Percentiles rank a stretch among this genome's conserved stretches.
Conservation (phyloP, 2,113 vertebrate species). For the Sinocyclocheilus anshuiensis region DNA sequence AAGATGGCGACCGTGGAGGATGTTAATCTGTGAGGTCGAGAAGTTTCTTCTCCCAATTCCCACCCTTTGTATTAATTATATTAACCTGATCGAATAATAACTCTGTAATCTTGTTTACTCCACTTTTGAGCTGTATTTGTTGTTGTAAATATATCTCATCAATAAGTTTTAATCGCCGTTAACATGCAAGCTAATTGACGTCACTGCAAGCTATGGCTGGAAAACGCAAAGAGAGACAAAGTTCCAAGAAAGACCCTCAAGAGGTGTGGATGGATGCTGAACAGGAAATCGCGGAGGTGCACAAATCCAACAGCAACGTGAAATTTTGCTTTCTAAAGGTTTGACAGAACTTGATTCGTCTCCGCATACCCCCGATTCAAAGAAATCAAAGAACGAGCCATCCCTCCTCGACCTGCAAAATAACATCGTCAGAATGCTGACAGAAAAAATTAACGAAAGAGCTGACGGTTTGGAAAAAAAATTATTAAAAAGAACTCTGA, state of each 20-base stretch:
- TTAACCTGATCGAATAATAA: background rate
- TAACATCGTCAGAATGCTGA: background rate
- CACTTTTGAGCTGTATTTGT: background rate
- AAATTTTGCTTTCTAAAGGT: background rate
- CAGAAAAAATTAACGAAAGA: background rate
- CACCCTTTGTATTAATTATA: too few species aligned
- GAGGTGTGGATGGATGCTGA: background rate
- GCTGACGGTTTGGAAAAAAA: background rate
- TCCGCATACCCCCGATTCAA: background rate
- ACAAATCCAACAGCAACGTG: background rate
- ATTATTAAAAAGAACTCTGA: background rate
- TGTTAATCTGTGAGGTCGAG: too few species aligned
- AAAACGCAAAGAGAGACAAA: background rate
- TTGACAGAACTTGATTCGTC: background rate
- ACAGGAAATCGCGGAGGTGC: background rate
- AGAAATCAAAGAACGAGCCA: background rate
- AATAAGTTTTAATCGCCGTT: background rate
- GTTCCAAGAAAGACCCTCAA: background rate
- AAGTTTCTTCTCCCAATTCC: too few species aligned
- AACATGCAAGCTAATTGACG: background rate
- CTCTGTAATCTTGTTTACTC: background rate
- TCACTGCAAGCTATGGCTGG: background rate
- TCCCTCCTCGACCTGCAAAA: background rate
- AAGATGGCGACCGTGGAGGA: too few species aligned
- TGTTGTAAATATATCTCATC: background rate